Conservation (phyloP, 2,113 vertebrate genomes). For the Cyphomyrus plagiostoma region DNA sequence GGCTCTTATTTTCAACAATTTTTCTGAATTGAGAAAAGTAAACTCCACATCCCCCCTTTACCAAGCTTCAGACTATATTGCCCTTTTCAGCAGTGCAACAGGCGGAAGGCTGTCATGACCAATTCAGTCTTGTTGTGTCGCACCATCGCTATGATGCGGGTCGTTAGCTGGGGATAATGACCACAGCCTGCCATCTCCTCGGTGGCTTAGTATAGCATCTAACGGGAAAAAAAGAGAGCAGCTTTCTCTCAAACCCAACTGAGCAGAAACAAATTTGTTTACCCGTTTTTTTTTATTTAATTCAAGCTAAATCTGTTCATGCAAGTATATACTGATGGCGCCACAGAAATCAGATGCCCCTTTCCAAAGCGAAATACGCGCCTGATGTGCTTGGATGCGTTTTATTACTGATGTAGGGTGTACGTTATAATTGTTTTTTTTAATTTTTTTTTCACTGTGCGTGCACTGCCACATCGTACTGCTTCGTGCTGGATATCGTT, state of each 20-base stretch:
- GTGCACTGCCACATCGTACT: background rate
- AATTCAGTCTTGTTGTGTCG: background rate
- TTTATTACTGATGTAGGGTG: background rate
- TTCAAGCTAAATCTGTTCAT: constrained; percentile 3
- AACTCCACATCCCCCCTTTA: background rate
- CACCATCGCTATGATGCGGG: background rate
- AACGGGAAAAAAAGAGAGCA: constrained; percentile 8
- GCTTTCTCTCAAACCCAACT: background rate
- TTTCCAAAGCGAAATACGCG: background rate
- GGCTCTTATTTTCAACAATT: background rate
- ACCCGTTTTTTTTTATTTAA: background rate
- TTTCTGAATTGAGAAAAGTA: background rate
- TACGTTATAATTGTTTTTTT: background rate
- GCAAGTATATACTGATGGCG: constrained; percentile 5
- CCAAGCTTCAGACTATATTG: background rate
- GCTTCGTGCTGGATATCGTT: background rate
- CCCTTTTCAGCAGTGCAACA: constrained; percentile 1
- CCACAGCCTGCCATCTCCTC: constrained; percentile 13
- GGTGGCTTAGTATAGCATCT: background rate
- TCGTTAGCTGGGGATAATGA: constrained; percentile 25
- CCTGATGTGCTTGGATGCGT: background rate
- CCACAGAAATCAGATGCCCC: background rate
- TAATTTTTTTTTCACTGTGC: background rate
- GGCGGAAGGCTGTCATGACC: background rate
- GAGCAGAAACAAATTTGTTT: constrained; percentile 20